Evolutionary conservation across 1,140 invertebrate genomes (phyloP).

Genomic region (Scylla paramamosain): DNA sequence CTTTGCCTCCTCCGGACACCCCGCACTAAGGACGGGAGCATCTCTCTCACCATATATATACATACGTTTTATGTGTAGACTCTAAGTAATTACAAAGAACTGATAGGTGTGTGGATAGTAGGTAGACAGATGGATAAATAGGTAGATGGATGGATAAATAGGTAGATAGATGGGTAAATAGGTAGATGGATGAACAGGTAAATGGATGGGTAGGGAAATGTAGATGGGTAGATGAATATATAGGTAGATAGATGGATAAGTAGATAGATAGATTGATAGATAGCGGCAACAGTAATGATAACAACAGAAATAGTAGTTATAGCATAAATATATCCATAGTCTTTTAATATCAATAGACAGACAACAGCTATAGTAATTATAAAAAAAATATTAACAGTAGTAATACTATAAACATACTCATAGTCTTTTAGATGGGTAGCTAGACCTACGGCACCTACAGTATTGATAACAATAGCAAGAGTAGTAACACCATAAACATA

Average conservation of each 20-base stretch:
- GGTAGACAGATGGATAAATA: not conserved
- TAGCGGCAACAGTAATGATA: not conserved
- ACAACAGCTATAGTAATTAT: not conserved
- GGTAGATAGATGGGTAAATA: too few relatives aligned
- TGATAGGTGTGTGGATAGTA: slow-evolving; percentile 9
- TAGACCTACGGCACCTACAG: not conserved
- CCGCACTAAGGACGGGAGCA: too few relatives aligned
- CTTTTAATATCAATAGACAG: too few relatives aligned
- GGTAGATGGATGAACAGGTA: not conserved
- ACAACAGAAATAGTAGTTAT: not conserved
- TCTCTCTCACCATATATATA: too few relatives aligned
- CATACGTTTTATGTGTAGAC: too few relatives aligned
- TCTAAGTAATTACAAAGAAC: too few relatives aligned
- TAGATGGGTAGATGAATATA: not conserved
- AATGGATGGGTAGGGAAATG: slow-evolving; percentile 16
- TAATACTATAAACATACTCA: not conserved
- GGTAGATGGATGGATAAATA: not conserved
- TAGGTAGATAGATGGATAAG: not conserved
- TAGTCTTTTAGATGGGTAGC: too few relatives aligned
- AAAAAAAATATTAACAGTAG: slow-evolving; percentile 33
- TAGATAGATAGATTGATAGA: not conserved
- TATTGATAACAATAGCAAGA: not conserved
- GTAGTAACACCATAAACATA: not conserved
- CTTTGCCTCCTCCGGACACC: too few relatives aligned
- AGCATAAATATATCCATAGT: not conserved